Evolutionary conservation across 2,888 invertebrate genomes (phyloP).

Genomic region (Cyclophora albipunctata): DNA sequence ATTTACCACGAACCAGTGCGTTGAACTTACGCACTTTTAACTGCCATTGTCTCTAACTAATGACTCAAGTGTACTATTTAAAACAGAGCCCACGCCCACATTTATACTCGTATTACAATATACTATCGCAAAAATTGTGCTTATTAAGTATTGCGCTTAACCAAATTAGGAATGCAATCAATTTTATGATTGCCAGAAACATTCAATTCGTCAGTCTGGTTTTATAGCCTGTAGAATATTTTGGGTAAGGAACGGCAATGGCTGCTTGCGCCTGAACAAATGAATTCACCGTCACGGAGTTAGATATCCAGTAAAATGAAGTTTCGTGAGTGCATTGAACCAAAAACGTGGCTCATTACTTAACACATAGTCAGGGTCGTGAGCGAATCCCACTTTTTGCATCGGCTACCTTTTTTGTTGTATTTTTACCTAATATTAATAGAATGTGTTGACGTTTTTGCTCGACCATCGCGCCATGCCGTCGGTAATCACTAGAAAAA

Average conservation of each 20-base stretch:
- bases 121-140: conserved; percentile 20
- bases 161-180: conserved; percentile 3
- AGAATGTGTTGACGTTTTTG: conserved; percentile 53
- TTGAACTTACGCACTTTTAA: conserved; percentile 48
- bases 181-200: conserved; percentile 12
- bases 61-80: conserved; percentile 29
- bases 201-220: conserved; percentile 1
- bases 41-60: conserved; percentile 38
- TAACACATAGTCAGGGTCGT: conserved; percentile 56
- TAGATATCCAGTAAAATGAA: conserved; percentile 58
- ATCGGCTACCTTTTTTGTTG: conserved; percentile 45
- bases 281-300: conserved; percentile 53
- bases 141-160: conserved; percentile 4
- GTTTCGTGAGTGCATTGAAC: conserved; percentile 71
- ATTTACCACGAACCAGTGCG: conserved; percentile 46
- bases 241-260: no score
- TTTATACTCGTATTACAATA: conserved; percentile 25
- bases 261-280: conserved; percentile 25
- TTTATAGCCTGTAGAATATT: neutral
- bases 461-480: conserved; percentile 23
- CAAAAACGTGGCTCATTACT: conserved; percentile 69
- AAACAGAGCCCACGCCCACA: conserved; percentile 27
- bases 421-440: conserved; percentile 48
- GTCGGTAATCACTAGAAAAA: conserved; percentile 41
- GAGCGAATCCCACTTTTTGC: conserved; percentile 55